Evolutionary conservation across 2,888 invertebrate species (phyloP).

Genomic region (Cantharis rustica): DNA sequence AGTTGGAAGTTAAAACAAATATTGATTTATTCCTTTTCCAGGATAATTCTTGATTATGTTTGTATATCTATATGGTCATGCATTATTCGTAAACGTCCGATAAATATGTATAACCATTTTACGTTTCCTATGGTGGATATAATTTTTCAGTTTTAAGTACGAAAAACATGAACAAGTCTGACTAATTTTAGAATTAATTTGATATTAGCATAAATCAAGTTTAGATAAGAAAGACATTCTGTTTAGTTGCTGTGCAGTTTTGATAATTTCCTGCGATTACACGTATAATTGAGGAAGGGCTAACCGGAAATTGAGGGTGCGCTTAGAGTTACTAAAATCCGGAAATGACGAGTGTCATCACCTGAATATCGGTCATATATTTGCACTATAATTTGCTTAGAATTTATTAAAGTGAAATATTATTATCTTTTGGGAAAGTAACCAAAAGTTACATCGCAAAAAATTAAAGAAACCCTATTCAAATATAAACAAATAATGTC

Average conservation of each 20-base stretch:
- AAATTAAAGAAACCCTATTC: not conserved
- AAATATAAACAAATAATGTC: not conserved
- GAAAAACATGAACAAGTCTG: not conserved
- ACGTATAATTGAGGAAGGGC: conserved; percentile 55
- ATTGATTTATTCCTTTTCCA: not conserved
- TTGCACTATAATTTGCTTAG: not conserved
- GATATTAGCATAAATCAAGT: conserved; percentile 45
- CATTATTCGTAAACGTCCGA: not conserved
- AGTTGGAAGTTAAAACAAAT: not conserved
- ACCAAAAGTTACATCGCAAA: not conserved
- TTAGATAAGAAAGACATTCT: conserved; percentile 49
- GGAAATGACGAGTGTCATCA: conserved; percentile 55
- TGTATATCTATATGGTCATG: not conserved
- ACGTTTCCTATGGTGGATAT: not conserved
- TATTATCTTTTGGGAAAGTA: not conserved
- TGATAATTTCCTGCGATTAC: conserved; percentile 59
- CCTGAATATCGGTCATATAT: conserved; percentile 35
- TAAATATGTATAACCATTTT: not conserved
- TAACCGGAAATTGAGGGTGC: conserved; percentile 58
- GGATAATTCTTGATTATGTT: not conserved
- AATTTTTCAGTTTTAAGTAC: not conserved
- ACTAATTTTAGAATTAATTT: not conserved
- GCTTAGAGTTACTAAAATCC: conserved; percentile 53
- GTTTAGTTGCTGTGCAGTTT: conserved; percentile 51
- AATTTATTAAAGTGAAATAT: not conserved